Conservation (phyloP, 2,797 vertebrate species). For the Lutjanus campechanus region DNA sequence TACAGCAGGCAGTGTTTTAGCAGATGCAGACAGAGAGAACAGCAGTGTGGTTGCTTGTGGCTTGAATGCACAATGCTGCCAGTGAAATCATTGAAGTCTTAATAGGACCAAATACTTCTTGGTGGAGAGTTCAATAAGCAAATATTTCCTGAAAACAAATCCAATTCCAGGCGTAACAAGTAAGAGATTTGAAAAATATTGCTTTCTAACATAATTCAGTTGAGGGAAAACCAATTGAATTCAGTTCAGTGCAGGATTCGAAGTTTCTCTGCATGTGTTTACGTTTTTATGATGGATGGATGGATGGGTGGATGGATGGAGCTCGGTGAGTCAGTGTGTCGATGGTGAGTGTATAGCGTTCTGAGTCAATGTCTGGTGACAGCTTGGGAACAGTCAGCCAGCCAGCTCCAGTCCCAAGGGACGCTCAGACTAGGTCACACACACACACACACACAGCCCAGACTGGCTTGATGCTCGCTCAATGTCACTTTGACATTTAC, state of each 20-base stretch:
- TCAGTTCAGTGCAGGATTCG: constrained; percentile 4
- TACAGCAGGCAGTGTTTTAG: constrained; percentile 24
- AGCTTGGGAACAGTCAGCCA: constrained; percentile 77
- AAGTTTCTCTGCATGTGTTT: constrained; percentile 53
- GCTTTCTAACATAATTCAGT: constrained; percentile 40
- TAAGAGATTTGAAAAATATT: constrained; percentile 36
- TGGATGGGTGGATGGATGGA: constrained; percentile 53
- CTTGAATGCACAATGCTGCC: constrained; percentile 21
- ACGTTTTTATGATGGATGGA: constrained; percentile 35
- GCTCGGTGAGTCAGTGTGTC: constrained; percentile 61
- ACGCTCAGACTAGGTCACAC: constrained; percentile 53
- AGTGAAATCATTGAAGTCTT: constrained; percentile 35
- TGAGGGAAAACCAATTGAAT: constrained; percentile 23
- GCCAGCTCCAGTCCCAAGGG: constrained; percentile 70
- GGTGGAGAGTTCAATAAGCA: constrained; percentile 36
- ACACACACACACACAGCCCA: constrained; percentile 10
- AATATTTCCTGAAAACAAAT: constrained; percentile 63
- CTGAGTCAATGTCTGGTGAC: constrained; percentile 81
- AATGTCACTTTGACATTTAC: constrained; percentile 82
- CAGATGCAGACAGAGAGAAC: constrained; percentile 10
- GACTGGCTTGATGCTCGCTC: constrained; percentile 72
- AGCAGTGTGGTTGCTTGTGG: neutral
- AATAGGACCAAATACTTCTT: constrained; percentile 49
- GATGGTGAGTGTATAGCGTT: constrained; percentile 60
- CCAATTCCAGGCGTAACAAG: constrained; percentile 37